These are phyloP conservation scores for Aporrectodea caliginosa DNA, from an alignment of 1,140 invertebrate species.

Conservation along the genomic window DNA sequence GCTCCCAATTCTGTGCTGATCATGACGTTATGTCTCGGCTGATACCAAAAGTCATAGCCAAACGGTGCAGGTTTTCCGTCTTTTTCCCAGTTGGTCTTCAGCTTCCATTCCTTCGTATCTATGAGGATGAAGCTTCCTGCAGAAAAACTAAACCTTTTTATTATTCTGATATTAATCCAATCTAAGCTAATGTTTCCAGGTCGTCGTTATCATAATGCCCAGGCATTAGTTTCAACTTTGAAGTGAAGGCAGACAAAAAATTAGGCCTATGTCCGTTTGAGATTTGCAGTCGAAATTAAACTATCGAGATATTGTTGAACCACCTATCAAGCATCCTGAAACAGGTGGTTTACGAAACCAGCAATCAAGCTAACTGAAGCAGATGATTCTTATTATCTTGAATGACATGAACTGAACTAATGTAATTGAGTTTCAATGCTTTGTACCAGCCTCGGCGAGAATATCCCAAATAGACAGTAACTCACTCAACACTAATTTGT, in stretches of 20 bases:
- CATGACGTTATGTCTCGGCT: conserved; percentile 87
- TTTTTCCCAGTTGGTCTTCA: conserved; percentile 62
- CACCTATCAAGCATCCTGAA: no score
- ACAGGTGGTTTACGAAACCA: neutral
- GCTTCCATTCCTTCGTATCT: conserved; percentile 73
- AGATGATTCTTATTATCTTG: conserved; percentile 45
- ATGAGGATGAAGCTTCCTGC: conserved; percentile 83
- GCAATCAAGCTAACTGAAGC: neutral
- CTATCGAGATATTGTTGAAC: neutral
- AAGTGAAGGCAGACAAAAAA: no score
- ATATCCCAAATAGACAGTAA: neutral
- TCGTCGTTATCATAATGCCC: neutral
- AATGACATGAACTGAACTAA: conserved; percentile 89
- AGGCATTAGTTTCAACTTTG: neutral
- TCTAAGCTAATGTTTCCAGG: neutral
- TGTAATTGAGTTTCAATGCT: conserved; percentile 80
- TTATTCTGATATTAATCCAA: no score
- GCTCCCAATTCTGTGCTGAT: conserved; percentile 86
- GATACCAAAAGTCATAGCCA: conserved; percentile 85
- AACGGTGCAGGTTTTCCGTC: conserved; percentile 47
- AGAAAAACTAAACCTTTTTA: no score
- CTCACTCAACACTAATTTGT: neutral
- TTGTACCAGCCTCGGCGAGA: neutral
- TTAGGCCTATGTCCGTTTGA: no score
- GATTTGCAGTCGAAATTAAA: neutral